These are phyloP conservation scores for Nettapus auritus DNA, from an alignment of 2,113 vertebrate genomes.

Conservation along the genomic window DNA sequence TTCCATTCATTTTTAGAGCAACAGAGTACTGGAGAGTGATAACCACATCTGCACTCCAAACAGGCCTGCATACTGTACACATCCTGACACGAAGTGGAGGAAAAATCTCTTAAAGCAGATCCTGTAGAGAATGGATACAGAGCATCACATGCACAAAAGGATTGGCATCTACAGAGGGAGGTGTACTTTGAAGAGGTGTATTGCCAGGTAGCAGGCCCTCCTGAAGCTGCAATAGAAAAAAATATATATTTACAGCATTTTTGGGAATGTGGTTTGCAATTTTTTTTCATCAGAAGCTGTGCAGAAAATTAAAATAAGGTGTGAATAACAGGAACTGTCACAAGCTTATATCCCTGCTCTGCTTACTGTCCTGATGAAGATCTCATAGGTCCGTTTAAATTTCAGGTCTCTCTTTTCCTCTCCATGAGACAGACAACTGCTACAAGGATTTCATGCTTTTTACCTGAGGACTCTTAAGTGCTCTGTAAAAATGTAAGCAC, in stretches of 20 bases:
- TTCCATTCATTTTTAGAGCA: background rate
- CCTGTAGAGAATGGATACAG: background rate
- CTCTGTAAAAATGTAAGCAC: background rate
- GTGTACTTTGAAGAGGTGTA: background rate
- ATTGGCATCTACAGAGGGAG: background rate
- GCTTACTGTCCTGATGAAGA: background rate
- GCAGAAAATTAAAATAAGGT: background rate
- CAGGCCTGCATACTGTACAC: background rate
- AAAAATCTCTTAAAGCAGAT: background rate
- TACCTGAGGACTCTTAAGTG: background rate
- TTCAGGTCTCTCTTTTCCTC: background rate
- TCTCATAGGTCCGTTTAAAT: background rate
- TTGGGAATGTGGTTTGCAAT: background rate
- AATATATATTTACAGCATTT: background rate
- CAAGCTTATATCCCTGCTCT: background rate
- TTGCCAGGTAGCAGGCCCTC: background rate
- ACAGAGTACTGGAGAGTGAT: background rate
- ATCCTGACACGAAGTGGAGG: background rate
- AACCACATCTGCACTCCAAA: background rate
- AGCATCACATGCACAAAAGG: background rate
- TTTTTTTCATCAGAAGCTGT: background rate
- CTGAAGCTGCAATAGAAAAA: background rate
- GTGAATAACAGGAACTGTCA: background rate
- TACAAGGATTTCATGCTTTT: background rate
- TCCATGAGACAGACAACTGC: background rate